Evolutionary conservation across 2,797 vertebrate genomes (phyloP).

Genomic region (Tympanoctomys barrerae): DNA sequence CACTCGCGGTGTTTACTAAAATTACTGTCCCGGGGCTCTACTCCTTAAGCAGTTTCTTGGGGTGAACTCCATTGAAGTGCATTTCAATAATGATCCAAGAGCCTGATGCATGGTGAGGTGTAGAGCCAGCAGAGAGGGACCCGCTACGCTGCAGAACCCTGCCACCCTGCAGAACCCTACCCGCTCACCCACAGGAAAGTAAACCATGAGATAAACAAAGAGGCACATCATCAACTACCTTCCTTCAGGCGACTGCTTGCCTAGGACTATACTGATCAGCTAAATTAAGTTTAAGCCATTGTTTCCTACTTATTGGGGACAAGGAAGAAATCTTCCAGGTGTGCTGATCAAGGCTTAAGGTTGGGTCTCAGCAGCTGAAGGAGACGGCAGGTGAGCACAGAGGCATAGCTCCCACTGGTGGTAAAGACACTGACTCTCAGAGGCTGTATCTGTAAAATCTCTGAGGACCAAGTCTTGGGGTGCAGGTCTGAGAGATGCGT

Average conservation of each 20-base stretch:
- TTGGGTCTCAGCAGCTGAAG: not conserved
- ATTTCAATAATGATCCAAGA: not conserved
- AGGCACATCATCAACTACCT: not conserved
- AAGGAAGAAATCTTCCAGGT: not conserved
- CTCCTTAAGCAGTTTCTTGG: not conserved
- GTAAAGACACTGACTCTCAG: not conserved
- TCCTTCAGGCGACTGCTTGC: not conserved
- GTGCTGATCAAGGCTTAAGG: not conserved
- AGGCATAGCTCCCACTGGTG: not conserved
- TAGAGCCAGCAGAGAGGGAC: not conserved
- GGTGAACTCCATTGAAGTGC: not conserved
- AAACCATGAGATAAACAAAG: not conserved
- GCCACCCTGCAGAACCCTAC: not conserved
- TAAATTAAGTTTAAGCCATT: not conserved
- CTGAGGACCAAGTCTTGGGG: not conserved
- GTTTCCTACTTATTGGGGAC: not conserved
- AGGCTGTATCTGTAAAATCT: not conserved
- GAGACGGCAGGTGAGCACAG: too few species aligned
- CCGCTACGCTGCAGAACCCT: not conserved
- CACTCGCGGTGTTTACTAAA: not conserved
- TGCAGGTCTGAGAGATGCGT: not conserved
- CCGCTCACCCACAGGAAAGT: too few species aligned
- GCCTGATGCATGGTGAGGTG: accelerated
- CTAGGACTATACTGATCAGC: not conserved
- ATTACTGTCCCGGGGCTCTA: not conserved